Evolutionary conservation across 2,888 invertebrate genomes (phyloP).

Genomic region (Agonopterix arenella): DNA sequence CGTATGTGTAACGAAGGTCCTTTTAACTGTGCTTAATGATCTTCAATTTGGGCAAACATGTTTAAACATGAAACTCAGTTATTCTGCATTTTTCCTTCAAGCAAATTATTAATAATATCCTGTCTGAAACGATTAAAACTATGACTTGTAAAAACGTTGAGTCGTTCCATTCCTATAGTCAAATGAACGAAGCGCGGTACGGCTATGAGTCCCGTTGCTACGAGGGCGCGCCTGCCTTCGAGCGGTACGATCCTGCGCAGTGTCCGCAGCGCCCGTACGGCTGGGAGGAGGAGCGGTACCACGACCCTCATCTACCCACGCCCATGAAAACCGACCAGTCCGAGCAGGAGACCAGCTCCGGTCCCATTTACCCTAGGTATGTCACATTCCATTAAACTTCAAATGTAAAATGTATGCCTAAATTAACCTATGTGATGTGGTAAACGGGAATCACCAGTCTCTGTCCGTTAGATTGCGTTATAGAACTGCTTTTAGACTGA

Average conservation of each 20-base stretch:
- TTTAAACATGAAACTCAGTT: too few species aligned
- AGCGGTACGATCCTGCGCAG: slow-evolving; percentile 71
- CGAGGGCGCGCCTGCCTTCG: slow-evolving; percentile 71
- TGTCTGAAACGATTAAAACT: neutral
- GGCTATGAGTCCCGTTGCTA: slow-evolving; percentile 72
- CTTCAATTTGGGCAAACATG: too few species aligned
- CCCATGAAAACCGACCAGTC: slow-evolving; percentile 83
- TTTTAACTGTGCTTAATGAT: too few species aligned
- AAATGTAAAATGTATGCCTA: neutral
- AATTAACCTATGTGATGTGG: slow-evolving; percentile 45
- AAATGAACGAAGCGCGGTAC: slow-evolving; percentile 79
- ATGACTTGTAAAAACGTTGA: neutral
- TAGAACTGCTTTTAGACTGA: neutral
- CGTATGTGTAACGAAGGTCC: too few species aligned
- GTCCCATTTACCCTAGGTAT: slow-evolving; percentile 86
- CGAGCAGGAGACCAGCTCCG: slow-evolving; percentile 80
- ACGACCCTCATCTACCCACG: slow-evolving; percentile 75
- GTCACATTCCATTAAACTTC: slow-evolving; percentile 16
- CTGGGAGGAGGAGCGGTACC: slow-evolving; percentile 78
- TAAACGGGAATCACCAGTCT: slow-evolving; percentile 53
- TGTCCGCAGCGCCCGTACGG: slow-evolving; percentile 70
- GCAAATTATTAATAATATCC: too few species aligned
- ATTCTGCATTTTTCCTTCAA: neutral
- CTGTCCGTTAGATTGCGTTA: neutral
- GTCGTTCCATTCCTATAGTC: slow-evolving; percentile 35